Base-by-base conservation (phyloP, 2,888 invertebrate species). In the Pecten maximus region DNA sequence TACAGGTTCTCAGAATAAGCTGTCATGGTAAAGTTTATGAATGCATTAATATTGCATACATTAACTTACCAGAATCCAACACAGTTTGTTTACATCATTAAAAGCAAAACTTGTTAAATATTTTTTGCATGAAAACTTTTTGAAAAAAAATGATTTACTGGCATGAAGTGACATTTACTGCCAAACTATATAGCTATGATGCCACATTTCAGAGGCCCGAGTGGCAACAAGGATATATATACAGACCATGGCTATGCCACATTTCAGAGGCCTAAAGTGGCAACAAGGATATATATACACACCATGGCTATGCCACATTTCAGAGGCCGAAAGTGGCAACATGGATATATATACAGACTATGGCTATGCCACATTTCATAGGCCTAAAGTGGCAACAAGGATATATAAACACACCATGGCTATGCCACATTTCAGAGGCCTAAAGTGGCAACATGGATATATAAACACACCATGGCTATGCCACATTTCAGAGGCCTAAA, bases 211-310 rank as follows among this genome's bases (percentile, higher is more conserved):
- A 23, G 35, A 74, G 35, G 35, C 6, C 19, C 19, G 23, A 54
- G n/a, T 54, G 54, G 54, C 54, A 54, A 54, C 54, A 54, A 54
- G 54, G 54, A 23, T 54, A 48, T 48, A n/a, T n/a, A n/a, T n/a
- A n/a, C n/a, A n/a, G n/a, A n/a, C n/a, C n/a, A n/a, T n/a, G n/a
- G n/a, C n/a, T n/a, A n/a, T n/a, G n/a, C n/a, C n/a, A n/a, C n/a
- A n/a, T n/a, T n/a, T n/a, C n/a, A n/a, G n/a, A n/a, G n/a, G n/a
- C 19, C 19, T 54, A 2, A 54, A 54, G n/a, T 54, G 54, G 54
- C 54, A 54, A 54, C 54, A 54, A 54, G 54, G 54, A 23, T 54
- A 48, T 48, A n/a, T 23, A n/a, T n/a, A n/a, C n/a, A 60, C 23
- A 60, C 60, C 74, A 3, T 74, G 74, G 74, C 10, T 35, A 35